phyloP scores from a whole-genome alignment of 2,797 vertebrate species.

The Tokudaia muenninki region DNA sequence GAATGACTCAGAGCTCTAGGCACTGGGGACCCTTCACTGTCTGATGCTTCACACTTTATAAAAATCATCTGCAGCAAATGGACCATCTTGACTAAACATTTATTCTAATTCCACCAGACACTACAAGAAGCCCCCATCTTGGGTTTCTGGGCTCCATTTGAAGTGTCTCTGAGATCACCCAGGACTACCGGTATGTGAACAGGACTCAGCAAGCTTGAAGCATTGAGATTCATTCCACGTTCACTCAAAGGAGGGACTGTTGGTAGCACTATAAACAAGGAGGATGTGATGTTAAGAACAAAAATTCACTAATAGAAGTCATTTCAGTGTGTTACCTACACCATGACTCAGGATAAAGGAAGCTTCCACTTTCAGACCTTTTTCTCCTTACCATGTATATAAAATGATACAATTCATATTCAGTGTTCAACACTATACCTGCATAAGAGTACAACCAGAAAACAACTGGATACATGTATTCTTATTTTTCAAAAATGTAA shows the following conservation, averaged over 20 bases:
- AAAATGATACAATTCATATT: neutral
- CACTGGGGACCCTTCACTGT: neutral
- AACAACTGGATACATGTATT: neutral
- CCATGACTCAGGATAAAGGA: conserved; percentile 11
- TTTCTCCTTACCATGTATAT: neutral
- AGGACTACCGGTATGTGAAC: neutral
- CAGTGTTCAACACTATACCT: neutral
- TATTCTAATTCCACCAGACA: neutral
- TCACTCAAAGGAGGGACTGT: neutral
- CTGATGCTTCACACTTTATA: neutral
- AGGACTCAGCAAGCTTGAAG: neutral
- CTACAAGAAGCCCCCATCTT: neutral
- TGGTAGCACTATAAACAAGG: neutral
- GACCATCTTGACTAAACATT: neutral
- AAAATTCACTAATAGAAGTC: neutral
- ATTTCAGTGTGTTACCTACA: neutral
- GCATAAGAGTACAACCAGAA: neutral
- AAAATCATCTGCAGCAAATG: neutral
- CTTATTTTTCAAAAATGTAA: neutral
- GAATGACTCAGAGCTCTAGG: neutral
- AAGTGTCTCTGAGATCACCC: neutral
- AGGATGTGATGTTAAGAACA: neutral
- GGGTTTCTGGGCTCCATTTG: neutral
- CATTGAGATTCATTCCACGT: neutral
- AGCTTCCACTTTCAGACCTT: neutral